Conservation (phyloP, 2,888 invertebrate species). For the Catocala fraxini region DNA sequence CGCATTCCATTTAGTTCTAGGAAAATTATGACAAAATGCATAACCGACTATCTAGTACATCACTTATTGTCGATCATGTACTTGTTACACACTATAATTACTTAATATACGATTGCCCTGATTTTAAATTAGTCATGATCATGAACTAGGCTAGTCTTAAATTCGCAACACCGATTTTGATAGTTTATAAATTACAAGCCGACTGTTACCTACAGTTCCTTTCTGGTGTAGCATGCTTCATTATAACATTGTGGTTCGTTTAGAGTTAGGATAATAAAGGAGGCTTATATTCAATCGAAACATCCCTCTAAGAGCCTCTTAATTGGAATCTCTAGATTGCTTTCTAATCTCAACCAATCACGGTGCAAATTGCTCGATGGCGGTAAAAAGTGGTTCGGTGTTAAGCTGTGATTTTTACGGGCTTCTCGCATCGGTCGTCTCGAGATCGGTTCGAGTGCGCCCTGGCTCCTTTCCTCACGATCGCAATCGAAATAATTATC, state of each 20-base stretch:
- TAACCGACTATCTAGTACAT: conserved; percentile 25
- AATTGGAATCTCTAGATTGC: conserved; percentile 62
- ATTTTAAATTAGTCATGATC: conserved; percentile 9
- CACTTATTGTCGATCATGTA: neutral
- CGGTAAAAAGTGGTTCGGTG: conserved; percentile 65
- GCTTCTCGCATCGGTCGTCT: conserved; percentile 63
- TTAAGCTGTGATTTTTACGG: conserved; percentile 76
- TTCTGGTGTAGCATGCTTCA: conserved; percentile 1
- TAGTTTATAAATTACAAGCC: conserved; percentile 16
- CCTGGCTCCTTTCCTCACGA: conserved; percentile 75
- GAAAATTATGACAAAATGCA: conserved; percentile 66
- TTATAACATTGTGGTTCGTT: conserved; percentile 29
- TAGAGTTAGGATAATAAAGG: conserved; percentile 38
- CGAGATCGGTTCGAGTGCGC: conserved; percentile 70
- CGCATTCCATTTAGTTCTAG: conserved; percentile 76
- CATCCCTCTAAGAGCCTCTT: conserved; percentile 54
- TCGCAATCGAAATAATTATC: conserved; percentile 86
- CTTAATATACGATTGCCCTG: conserved; percentile 6
- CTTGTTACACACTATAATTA: conserved; percentile 1
- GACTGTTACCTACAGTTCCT: conserved; percentile 13
- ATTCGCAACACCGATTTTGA: conserved; percentile 17
- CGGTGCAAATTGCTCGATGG: conserved; percentile 64
- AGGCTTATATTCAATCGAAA: conserved; percentile 50
- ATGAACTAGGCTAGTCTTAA: conserved; percentile 8
- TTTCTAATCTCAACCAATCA: conserved; percentile 69